These are phyloP conservation scores for Oligia strigilis DNA, from an alignment of 2,888 invertebrate genomes.

Conservation along the genomic window DNA sequence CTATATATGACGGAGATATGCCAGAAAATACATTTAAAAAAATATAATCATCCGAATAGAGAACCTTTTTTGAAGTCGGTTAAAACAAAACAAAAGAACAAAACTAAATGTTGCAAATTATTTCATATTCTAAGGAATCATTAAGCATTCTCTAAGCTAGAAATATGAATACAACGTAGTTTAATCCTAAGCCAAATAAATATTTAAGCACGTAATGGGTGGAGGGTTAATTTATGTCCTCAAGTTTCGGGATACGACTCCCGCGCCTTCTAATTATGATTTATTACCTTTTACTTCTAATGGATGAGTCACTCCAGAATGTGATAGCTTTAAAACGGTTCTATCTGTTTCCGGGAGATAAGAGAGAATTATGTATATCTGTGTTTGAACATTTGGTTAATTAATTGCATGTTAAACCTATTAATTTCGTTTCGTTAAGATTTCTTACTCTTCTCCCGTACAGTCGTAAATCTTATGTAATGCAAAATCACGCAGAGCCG, in stretches of 20 bases:
- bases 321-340: constrained; percentile 34
- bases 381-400: background rate
- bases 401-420: background rate
- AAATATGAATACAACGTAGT: constrained; percentile 65
- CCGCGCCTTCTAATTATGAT: constrained; percentile 72
- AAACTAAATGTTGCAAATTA: constrained; percentile 39
- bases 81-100: background rate
- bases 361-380: constrained; percentile 20
- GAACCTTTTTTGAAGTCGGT: too few species aligned
- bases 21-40: too few species aligned
- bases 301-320: constrained; percentile 46
- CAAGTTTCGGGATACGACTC: constrained; percentile 68
- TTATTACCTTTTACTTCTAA: constrained; percentile 57
- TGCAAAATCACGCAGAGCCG: background rate
- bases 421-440: background rate
- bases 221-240: constrained; percentile 76
- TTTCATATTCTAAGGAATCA: constrained; percentile 47
- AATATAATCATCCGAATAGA: too few species aligned
- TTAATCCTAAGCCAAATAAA: constrained; percentile 69
- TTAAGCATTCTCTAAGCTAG: constrained; percentile 55
- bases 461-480: background rate
- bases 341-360: constrained; percentile 28
- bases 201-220: constrained; percentile 76
- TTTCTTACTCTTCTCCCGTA: background rate
- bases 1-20: too few species aligned